phyloP scores from a whole-genome alignment of 2,797 vertebrate genomes.

The Sebastes iracundus region DNA sequence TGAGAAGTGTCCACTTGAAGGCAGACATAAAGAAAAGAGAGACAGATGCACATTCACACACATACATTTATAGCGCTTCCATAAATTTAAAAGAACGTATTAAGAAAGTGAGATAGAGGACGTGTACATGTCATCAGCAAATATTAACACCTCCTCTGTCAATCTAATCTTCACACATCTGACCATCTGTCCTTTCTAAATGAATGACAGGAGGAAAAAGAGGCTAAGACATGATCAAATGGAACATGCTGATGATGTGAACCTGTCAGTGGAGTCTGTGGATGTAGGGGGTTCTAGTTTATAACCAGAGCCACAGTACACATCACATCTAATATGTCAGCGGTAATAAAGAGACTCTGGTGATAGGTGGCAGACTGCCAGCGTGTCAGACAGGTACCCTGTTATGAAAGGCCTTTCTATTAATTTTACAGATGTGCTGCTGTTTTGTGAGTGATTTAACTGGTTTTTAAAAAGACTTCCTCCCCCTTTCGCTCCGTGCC shows the following conservation, averaged over 20 bases:
- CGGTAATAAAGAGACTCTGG: constrained; percentile 66
- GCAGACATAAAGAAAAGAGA: constrained; percentile 19
- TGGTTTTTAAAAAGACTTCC: constrained; percentile 53
- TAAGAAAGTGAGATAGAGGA: constrained; percentile 26
- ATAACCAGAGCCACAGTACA: constrained; percentile 67
- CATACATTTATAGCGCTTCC: constrained; percentile 16
- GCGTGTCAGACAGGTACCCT: constrained; percentile 64
- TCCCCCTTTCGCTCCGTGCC: constrained; percentile 8
- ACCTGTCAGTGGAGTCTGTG: constrained; percentile 63
- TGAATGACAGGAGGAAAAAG: constrained; percentile 55
- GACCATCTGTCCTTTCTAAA: constrained; percentile 56
- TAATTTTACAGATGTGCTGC: constrained; percentile 75
- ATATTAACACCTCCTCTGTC: constrained; percentile 57
- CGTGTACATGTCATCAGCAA: constrained; percentile 59
- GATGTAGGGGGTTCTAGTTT: constrained; percentile 63
- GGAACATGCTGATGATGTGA: constrained; percentile 70
- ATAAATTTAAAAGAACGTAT: neutral
- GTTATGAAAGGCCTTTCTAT: constrained; percentile 75
- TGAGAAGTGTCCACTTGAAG: constrained; percentile 44
- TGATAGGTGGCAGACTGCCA: constrained; percentile 70
- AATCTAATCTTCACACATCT: constrained; percentile 32
- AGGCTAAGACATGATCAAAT: constrained; percentile 55
- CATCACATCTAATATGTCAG: constrained; percentile 75
- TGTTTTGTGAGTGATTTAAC: constrained; percentile 73
- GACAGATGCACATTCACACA: neutral